These are phyloP conservation scores for Spea bombifrons DNA, from an alignment of 2,113 vertebrate genomes.

Conservation along the genomic window DNA sequence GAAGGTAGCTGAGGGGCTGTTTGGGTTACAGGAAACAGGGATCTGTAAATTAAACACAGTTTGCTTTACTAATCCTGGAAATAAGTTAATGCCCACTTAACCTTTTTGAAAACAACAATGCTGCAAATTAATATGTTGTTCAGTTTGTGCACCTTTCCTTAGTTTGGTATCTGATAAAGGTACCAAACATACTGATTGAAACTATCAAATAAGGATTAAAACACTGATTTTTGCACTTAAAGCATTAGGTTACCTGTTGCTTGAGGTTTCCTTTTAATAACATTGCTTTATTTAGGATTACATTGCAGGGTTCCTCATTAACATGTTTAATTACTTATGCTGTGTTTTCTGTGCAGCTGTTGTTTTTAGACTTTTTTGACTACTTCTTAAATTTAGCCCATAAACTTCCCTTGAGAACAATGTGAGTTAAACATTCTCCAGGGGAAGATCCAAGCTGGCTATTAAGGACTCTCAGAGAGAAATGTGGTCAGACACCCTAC, in stretches of 20 bases:
- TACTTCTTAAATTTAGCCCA: conserved; percentile 18
- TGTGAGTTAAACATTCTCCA: conserved; percentile 10
- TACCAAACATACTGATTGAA: too few species aligned
- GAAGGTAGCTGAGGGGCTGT: too few species aligned
- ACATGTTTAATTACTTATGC: conserved; percentile 1
- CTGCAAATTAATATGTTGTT: too few species aligned
- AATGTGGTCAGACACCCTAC: conserved; percentile 8
- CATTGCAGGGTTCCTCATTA: conserved; percentile 14
- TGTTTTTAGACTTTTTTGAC: conserved; percentile 5
- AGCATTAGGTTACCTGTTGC: not conserved
- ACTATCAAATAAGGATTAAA: too few species aligned
- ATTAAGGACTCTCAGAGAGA: conserved; percentile 2
- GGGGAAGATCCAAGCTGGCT: conserved; percentile 21
- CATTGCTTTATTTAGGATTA: conserved; percentile 7
- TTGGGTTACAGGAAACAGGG: too few species aligned
- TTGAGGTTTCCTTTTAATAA: not conserved
- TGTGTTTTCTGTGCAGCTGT: conserved; percentile 3
- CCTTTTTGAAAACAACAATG: too few species aligned
- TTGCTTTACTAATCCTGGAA: too few species aligned
- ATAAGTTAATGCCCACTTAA: too few species aligned
- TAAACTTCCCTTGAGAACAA: conserved; percentile 33
- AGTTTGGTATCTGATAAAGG: too few species aligned
- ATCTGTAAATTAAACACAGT: too few species aligned
- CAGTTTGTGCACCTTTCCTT: too few species aligned
- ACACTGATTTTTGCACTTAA: too few species aligned